A percentile compares a stretch with the other conserved stretches of the same genome.
Evolutionary conservation across 2,888 invertebrate species (phyloP).

Genomic region (Cheilosia urbana): DNA sequence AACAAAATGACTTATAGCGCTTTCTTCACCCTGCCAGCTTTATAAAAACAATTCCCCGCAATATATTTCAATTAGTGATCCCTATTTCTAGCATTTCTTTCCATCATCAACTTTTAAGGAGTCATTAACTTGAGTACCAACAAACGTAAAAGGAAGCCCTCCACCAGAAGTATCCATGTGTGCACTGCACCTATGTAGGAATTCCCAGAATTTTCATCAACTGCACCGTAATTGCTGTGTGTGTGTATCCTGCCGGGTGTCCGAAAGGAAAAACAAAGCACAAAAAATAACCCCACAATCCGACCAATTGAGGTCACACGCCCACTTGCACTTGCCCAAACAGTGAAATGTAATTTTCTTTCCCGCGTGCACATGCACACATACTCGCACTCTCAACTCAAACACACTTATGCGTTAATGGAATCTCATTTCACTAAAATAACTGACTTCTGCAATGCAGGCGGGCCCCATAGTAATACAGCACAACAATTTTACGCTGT

Average conservation of each 20-base stretch:
- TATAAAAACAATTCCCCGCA: not conserved
- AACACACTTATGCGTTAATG: constrained; percentile 44
- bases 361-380: constrained; percentile 4
- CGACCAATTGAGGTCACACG: constrained; percentile 64
- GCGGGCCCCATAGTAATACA: constrained; percentile 17
- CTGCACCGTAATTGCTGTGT: constrained; percentile 64
- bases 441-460: constrained; percentile 66
- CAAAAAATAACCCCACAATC: constrained; percentile 32
- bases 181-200: not conserved
- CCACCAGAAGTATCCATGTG: constrained; percentile 10
- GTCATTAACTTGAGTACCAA: constrained; percentile 61
- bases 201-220: constrained; percentile 35
- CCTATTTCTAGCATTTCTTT: no score
- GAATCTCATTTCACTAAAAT: constrained; percentile 47
- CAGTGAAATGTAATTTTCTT: constrained; percentile 70
- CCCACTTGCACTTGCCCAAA: constrained; percentile 69
- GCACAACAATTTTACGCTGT: constrained; percentile 71
- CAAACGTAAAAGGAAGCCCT: not conserved
- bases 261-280: constrained; percentile 4
- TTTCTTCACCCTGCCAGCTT: no score
- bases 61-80: not conserved
- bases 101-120: constrained; percentile 13
- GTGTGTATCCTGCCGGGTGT: constrained; percentile 40
- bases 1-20: no score
- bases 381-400: constrained; percentile 10